Evolutionary conservation across 1,140 invertebrate genomes (phyloP), one percentile per base, ranked within the genome.

Genomic region (Drosophila ananassae): DNA sequence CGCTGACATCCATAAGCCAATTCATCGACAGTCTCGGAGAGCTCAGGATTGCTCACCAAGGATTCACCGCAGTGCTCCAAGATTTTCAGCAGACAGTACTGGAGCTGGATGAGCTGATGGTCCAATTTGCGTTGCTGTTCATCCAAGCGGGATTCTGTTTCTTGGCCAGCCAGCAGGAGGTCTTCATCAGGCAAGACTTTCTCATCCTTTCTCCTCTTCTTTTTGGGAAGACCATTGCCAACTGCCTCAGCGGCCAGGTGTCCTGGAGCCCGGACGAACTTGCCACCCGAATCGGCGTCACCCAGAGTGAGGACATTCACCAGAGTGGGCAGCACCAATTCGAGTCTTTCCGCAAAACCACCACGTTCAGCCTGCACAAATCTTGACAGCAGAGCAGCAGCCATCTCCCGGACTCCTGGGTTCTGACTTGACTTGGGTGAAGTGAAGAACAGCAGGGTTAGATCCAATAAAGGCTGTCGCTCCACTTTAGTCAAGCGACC

Each of bases 1-100:
- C 94, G 91, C 92, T 97, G 95, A 85, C 95, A 96, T n/a, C 96
- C 92, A 82, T 96, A 93, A 92, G 95, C 93, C 94, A 97, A 80
- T 91, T 94, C 89, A 93, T 93, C 93, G 79, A 93, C 90, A 87
- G 93, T 73, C 37, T 64, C 82, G 2, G 82, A 74, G 67, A 92
- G 91, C 61, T 92, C 91, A 22, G 90, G 83, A 73, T 91, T 89
- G 62, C 91, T 93, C 57, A 94, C 89, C 46, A 92, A 73, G 0
- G 74, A 53, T 63, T 92, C 78, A 3, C 92, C 69, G 90, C 93
- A 94, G 77, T 93, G 90, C 62, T 93, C 71, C 3, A 93, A 92
- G 3, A 94, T 93, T 62, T 92, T 93, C 1, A 93, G 91, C 2
- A 94, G 85, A 2, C 93, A 82, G 69, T 94, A 94, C 56, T 94